Percentiles rank a stretch among this genome's conserved stretches.
These are phyloP conservation scores for Limonius californicus DNA, from an alignment of 1,140 invertebrate species.

Conservation along the genomic window DNA sequence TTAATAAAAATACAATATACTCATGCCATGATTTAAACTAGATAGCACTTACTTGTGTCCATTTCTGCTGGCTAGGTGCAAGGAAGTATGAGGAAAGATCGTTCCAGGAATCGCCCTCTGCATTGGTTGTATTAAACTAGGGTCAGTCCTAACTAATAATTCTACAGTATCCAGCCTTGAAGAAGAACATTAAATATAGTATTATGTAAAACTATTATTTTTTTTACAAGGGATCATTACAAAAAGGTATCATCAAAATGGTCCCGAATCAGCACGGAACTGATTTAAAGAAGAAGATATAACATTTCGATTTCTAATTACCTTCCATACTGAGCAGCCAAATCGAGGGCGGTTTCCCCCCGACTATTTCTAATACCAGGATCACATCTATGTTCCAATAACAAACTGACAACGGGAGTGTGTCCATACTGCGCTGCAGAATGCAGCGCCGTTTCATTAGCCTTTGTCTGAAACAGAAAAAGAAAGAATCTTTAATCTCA, in stretches of 20 bases:
- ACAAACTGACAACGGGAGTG: slow-evolving; percentile 78
- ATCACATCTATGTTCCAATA: slow-evolving; percentile 85
- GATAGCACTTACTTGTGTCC: slow-evolving; percentile 73
- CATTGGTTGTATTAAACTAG: slow-evolving; percentile 70
- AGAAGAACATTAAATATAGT: no score
- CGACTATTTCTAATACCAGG: slow-evolving; percentile 83
- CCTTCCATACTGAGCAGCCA: slow-evolving; percentile 90
- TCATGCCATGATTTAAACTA: no score
- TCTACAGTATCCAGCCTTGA: slow-evolving; percentile 83
- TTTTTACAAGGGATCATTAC: no score
- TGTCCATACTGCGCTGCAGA: slow-evolving; percentile 94
- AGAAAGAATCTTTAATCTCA: neutral
- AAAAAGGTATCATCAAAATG: neutral
- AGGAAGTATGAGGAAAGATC: slow-evolving; percentile 79
- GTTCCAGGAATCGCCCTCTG: slow-evolving; percentile 55
- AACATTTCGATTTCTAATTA: slow-evolving; percentile 50
- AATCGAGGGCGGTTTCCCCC: slow-evolving; percentile 88
- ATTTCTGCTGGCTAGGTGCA: slow-evolving; percentile 91
- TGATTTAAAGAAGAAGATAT: slow-evolving; percentile 28
- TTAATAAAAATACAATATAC: no score
- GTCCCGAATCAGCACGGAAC: neutral
- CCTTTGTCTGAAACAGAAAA: slow-evolving; percentile 70
- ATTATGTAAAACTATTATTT: no score
- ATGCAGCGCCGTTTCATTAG: slow-evolving; percentile 91
- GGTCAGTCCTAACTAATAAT: slow-evolving; percentile 74